Evolutionary conservation across 2,888 invertebrate genomes (phyloP).

Genomic region (Megamerina dolium): DNA sequence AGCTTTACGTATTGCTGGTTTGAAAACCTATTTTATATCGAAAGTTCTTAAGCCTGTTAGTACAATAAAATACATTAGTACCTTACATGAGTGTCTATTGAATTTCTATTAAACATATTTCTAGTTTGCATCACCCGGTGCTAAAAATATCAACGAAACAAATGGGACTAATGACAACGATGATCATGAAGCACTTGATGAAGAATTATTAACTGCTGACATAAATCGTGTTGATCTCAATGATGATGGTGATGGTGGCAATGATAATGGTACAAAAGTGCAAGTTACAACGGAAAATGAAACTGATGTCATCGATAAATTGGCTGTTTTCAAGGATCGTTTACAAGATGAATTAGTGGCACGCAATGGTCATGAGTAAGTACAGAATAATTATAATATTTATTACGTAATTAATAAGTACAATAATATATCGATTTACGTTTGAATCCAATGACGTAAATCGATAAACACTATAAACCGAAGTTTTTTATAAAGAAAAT

Average conservation of each 20-base stretch:
- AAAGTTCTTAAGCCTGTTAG: slow-evolving; percentile 76
- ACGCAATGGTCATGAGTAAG: slow-evolving; percentile 75
- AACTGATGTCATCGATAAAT: slow-evolving; percentile 42
- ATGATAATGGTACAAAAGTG: no score
- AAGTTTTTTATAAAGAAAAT: no score
- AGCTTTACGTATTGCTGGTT: slow-evolving; percentile 76
- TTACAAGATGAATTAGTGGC: slow-evolving; percentile 78
- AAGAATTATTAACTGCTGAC: slow-evolving; percentile 36
- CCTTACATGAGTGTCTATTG: no score
- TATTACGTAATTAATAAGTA: no score
- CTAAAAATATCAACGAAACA: slow-evolving; percentile 37
- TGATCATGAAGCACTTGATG: slow-evolving; percentile 29
- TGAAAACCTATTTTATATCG: slow-evolving; percentile 88
- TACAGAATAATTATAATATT: background rate
- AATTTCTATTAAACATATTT: no score
- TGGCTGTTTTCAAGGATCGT: slow-evolving; percentile 71
- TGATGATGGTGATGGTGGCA: no score
- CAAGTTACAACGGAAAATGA: slow-evolving; percentile 5
- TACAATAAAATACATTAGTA: slow-evolving; percentile 18
- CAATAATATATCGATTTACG: no score
- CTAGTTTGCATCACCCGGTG: slow-evolving; percentile 39
- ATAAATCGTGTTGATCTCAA: slow-evolving; percentile 13
- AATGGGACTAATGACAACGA: slow-evolving; percentile 24
- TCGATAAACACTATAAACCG: no score
- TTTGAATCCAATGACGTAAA: no score